Evolutionary conservation across 1,140 invertebrate genomes (phyloP).

Genomic region (Drosophila kurseongensis): DNA sequence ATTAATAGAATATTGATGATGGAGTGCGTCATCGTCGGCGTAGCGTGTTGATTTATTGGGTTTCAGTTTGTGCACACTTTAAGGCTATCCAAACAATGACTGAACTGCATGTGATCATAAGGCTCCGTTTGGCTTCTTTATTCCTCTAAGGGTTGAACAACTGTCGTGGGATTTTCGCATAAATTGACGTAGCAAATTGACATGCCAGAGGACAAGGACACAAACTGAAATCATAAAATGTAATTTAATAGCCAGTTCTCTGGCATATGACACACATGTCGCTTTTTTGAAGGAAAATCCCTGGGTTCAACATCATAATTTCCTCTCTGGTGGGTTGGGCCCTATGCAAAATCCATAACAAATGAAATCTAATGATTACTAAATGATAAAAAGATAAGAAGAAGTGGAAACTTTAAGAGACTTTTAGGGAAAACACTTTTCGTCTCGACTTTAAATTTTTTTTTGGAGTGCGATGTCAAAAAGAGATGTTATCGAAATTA

Average conservation of each 20-base stretch:
- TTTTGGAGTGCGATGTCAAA: not conserved
- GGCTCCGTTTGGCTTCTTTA: not conserved
- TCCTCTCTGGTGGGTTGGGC: slow-evolving; percentile 19
- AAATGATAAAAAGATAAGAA: slow-evolving; percentile 22
- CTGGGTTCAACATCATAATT: slow-evolving; percentile 40
- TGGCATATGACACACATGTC: slow-evolving; percentile 38
- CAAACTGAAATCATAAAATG: slow-evolving; percentile 68
- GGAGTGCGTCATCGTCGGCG: slow-evolving; percentile 42
- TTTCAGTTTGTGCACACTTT: slow-evolving; percentile 9
- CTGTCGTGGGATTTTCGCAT: slow-evolving; percentile 54
- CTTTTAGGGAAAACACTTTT: not conserved
- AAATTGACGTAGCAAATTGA: slow-evolving; percentile 72
- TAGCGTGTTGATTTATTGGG: slow-evolving; percentile 51
- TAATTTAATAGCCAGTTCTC: slow-evolving; percentile 58
- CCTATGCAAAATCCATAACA: slow-evolving; percentile 63
- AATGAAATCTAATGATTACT: slow-evolving; percentile 52
- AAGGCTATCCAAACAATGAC: slow-evolving; percentile 32
- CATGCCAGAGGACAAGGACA: slow-evolving; percentile 49
- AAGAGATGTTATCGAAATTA: too few relatives aligned
- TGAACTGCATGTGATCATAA: slow-evolving; percentile 13
- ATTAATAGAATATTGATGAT: slow-evolving; percentile 65
- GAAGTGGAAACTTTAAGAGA: slow-evolving; percentile 3
- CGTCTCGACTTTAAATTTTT: not conserved
- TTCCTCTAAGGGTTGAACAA: slow-evolving; percentile 35
- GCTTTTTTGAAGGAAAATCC: slow-evolving; percentile 21